Evolutionary conservation across 2,797 vertebrate genomes (phyloP).

Genomic region (Scyliorhinus canicula): DNA sequence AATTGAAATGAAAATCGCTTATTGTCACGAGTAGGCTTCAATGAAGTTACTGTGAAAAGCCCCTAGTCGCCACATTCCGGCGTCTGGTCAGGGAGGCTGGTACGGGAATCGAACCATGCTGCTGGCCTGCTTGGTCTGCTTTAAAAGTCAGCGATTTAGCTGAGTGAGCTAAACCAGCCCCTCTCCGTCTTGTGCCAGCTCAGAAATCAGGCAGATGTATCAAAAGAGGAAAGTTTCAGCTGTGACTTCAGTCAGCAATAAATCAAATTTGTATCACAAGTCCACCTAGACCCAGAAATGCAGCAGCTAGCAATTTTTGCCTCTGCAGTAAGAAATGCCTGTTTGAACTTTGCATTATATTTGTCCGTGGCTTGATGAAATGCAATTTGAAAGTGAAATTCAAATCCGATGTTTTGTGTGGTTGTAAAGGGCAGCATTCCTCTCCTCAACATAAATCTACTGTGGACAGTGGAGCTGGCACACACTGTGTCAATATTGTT

Average conservation of each 20-base stretch:
- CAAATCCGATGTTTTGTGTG: neutral
- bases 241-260: neutral
- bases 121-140: too few relatives aligned
- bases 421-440: neutral
- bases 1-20: too few relatives aligned
- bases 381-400: neutral
- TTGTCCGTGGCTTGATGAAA: neutral
- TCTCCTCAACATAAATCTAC: neutral
- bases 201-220: neutral
- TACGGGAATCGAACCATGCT: too few relatives aligned
- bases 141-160: too few relatives aligned
- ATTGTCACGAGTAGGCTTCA: too few relatives aligned
- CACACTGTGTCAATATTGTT: neutral
- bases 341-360: neutral
- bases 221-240: neutral
- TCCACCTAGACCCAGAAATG: neutral
- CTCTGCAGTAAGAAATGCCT: neutral
- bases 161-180: too few relatives aligned
- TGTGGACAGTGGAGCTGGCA: neutral
- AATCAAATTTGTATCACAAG: neutral
- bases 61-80: too few relatives aligned
- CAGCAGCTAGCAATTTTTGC: neutral
- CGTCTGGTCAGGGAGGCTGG: too few relatives aligned
- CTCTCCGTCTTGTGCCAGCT: neutral
- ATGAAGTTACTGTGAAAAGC: too few relatives aligned